Evolutionary conservation across 64 coral and sea anemone species (phyloP).

Genomic region (Stichodactyla helianthus): DNA sequence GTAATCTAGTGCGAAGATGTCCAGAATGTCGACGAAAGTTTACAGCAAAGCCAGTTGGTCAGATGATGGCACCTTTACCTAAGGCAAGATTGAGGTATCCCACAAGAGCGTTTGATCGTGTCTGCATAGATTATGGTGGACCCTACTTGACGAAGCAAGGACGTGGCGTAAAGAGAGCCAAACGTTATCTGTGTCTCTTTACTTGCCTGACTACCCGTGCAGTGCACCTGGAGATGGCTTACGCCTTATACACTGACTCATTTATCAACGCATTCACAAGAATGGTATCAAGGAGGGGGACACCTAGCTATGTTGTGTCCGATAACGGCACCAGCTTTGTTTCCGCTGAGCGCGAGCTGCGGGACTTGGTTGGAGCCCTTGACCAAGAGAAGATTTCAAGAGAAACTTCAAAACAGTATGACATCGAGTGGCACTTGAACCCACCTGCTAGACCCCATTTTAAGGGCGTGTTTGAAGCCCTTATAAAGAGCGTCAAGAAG

Average conservation of each 20-base stretch:
- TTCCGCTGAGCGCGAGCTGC: neutral
- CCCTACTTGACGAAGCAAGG: constrained; percentile 22
- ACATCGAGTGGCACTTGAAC: constrained; percentile 46
- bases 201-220: neutral
- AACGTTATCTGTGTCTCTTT: constrained; percentile 19
- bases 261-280: neutral
- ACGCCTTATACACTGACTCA: neutral
- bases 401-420: neutral
- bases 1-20: neutral
- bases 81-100: constrained; percentile 3
- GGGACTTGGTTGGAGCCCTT: neutral
- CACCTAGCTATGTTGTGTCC: neutral
- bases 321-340: neutral
- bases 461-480: constrained; percentile 46
- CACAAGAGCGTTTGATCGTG: constrained; percentile 9
- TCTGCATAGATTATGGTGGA: neutral
- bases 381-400: neutral
- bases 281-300: neutral
- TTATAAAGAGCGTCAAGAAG: constrained; percentile 56
- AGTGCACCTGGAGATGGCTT: neutral
- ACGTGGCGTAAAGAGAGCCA: neutral
- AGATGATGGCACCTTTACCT: neutral
- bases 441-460: constrained; percentile 30
- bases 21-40: no score
- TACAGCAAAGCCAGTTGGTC: no score